These are phyloP conservation scores for Jacana jacana DNA, from an alignment of 2,113 vertebrate species.

Conservation along the genomic window DNA sequence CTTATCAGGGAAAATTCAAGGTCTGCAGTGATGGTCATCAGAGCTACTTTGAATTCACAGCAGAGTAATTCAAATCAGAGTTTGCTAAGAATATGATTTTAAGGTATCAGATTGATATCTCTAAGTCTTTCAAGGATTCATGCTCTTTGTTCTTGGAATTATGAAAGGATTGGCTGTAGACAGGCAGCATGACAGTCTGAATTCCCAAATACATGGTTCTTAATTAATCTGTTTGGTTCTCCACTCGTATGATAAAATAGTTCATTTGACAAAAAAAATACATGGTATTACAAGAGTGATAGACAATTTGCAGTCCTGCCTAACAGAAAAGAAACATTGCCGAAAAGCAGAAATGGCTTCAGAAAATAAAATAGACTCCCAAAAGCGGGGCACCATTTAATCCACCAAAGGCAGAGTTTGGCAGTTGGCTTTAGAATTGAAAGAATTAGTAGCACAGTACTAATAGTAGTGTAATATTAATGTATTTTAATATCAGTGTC, in stretches of 20 bases:
- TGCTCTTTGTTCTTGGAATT: constrained; percentile 10
- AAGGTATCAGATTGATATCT: not conserved
- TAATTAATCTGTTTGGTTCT: not conserved
- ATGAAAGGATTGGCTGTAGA: not conserved
- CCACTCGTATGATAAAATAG: not conserved
- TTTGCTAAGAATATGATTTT: not conserved
- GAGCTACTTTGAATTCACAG: not conserved
- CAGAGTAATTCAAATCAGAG: not conserved
- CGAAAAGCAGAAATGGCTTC: not conserved
- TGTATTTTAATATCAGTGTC: not conserved
- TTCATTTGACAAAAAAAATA: not conserved
- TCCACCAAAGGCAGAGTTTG: not conserved
- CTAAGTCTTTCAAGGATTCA: not conserved
- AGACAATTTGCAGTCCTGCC: not conserved
- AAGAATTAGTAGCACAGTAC: not conserved
- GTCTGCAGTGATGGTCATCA: not conserved
- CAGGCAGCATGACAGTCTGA: not conserved
- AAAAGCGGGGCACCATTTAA: not conserved
- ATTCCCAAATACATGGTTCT: not conserved
- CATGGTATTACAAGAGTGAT: not conserved
- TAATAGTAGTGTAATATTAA: not conserved
- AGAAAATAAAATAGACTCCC: not conserved
- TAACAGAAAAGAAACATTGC: not conserved
- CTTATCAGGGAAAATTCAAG: not conserved
- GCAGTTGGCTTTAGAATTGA: not conserved